Evolutionary conservation across 2,888 invertebrate genomes (phyloP).

Genomic region (Brachyptera risi): DNA sequence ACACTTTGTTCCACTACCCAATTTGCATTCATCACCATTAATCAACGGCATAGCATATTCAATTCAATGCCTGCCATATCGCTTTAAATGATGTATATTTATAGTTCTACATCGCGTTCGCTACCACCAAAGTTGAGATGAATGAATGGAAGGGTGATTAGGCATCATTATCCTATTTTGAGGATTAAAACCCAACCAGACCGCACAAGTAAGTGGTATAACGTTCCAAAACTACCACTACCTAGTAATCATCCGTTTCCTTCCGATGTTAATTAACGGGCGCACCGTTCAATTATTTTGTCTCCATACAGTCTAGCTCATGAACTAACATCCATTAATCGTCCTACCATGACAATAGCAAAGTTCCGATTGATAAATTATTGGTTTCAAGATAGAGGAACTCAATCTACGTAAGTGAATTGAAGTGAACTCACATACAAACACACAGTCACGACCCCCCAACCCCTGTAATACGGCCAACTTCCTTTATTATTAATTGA

Average conservation of each 20-base stretch:
- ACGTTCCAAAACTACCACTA: no score
- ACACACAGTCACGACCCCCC: no score
- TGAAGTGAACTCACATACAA: not conserved
- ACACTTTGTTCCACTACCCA: not conserved
- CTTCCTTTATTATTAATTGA: not conserved
- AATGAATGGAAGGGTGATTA: not conserved
- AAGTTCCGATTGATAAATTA: constrained; percentile 8
- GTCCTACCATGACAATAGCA: not conserved
- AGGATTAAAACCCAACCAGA: not conserved
- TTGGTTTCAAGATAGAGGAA: constrained; percentile 7
- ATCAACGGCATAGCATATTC: constrained; percentile 3
- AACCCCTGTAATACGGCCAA: not conserved
- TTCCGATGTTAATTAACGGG: not conserved
- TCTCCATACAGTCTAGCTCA: constrained; percentile 2
- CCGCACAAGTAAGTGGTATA: not conserved
- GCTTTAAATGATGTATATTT: not conserved
- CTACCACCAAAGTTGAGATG: not conserved
- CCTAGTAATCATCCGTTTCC: constrained; percentile 2
- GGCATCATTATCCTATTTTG: not conserved
- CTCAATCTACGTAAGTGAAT: constrained; percentile 11
- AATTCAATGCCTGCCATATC: not conserved
- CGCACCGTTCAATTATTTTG: not conserved
- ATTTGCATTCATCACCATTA: constrained; percentile 6
- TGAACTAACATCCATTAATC: not conserved
- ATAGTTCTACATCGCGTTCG: not conserved